Base-by-base conservation (phyloP, 2,888 invertebrate species). In the Phania funesta region DNA sequence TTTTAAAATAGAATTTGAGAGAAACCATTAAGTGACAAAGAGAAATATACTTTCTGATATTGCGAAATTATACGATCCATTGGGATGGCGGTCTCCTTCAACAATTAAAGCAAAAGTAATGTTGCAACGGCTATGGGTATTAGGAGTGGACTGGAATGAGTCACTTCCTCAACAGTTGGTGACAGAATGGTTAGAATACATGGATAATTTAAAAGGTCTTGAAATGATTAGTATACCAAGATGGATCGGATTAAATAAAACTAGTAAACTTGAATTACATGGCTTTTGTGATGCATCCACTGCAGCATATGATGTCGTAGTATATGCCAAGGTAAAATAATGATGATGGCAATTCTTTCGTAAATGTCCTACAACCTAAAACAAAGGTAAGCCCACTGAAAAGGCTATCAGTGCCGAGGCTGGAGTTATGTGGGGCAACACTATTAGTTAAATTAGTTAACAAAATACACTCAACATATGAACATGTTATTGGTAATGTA, bases 341-440 rank as follows among this genome's bases (percentile, higher is more conserved):
- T n/a, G n/a, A n/a, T n/a, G n/a, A n/a, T n/a, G n/a, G n/a, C n/a
- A n/a, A n/a, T n/a, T n/a, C 35, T 3, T 5, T 9, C 9, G 35
- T 35, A 35, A 11, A 9, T 35, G 2, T 9, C 9, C 7, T 35
- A 35, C 35, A 11, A 9, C 2, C 35, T 35, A 35, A 71, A 60
- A 71, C 71, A 26, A 71, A 71, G 24, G 71, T 71, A 1, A 41
- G 58, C 24, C 71, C 71, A 24, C 22, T 71, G 22, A 58, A 71
- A 46, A 16, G 29, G 13, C 26, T 60, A 48, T 26, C 56, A 13
- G 48, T 46, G 32, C 41, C 56, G 13, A 16, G 54, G 4, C 11
- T 70, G 26, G 70, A 70, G 13, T 26, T 70, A 26, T n/a, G n/a
- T n/a, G n/a, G n/a, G n/a, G n/a, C n/a, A n/a, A n/a, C n/a, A n/a